A percentile compares a stretch with the other conserved stretches of the same genome.
Evolutionary conservation across 2,888 invertebrate genomes (phyloP).

Genomic region (Xestia ashworthii): DNA sequence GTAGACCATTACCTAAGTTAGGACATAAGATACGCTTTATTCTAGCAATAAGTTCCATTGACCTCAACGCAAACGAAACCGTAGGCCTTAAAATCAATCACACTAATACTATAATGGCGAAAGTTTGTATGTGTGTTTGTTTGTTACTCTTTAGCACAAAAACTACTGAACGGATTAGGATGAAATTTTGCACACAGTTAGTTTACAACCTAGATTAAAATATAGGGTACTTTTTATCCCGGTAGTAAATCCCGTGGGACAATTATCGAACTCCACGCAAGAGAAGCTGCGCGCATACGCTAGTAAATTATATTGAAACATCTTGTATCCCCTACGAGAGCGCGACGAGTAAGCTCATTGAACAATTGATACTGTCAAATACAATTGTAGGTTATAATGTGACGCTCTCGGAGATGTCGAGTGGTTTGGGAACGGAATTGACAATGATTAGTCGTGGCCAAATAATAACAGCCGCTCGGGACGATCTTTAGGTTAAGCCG

Average conservation of each 20-base stretch:
- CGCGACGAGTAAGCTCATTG: conserved; percentile 37
- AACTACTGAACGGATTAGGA: no score
- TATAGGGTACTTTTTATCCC: no score
- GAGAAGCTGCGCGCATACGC: no score
- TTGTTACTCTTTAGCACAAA: no score
- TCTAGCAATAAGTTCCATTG: not conserved
- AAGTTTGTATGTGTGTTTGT: no score
- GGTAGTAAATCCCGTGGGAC: no score
- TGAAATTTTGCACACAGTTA: no score
- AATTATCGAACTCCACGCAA: no score
- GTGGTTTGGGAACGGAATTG: conserved; percentile 8
- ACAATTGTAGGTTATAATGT: conserved; percentile 57
- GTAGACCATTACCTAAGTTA: not conserved
- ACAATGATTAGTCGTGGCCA: not conserved
- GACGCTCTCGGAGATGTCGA: not conserved
- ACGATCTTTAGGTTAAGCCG: no score
- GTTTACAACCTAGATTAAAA: no score
- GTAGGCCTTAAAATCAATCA: not conserved
- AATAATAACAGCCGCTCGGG: no score
- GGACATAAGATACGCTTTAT: not conserved
- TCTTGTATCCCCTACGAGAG: conserved; percentile 18
- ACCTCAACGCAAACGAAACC: not conserved
- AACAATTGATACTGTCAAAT: conserved; percentile 63
- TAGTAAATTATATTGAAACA: conserved; percentile 11
- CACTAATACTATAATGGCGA: no score